A percentile compares a stretch with the other conserved stretches of the same genome.
Evolutionary conservation across 2,888 invertebrate genomes (phyloP).

Genomic region (Megastigmus dorsalis): DNA sequence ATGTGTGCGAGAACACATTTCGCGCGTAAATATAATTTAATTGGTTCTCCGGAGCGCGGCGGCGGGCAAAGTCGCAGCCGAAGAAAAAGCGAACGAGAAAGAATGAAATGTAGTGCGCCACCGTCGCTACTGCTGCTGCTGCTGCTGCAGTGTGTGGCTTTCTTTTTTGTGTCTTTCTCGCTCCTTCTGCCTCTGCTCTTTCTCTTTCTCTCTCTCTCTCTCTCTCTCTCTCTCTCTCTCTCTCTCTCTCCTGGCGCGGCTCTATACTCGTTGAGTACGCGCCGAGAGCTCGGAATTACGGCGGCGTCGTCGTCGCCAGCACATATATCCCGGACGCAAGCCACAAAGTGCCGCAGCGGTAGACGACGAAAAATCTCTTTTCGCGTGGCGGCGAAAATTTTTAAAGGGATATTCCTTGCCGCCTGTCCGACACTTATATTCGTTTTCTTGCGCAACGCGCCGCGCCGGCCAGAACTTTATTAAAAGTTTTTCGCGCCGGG

Average conservation of each 20-base stretch:
- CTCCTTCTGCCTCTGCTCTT: too few relatives aligned
- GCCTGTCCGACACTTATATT: constrained; percentile 34
- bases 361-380: constrained; percentile 60
- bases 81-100: constrained; percentile 36
- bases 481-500: constrained; percentile 64
- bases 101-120: constrained; percentile 30
- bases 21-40: constrained; percentile 63
- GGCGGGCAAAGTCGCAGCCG: constrained; percentile 49
- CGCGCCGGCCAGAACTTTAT: too few relatives aligned
- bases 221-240: too few relatives aligned
- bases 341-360: constrained; percentile 19
- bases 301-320: constrained; percentile 6
- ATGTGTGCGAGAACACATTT: constrained; percentile 28
- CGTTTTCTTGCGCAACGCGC: constrained; percentile 42
- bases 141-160: too few relatives aligned
- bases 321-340: constrained; percentile 7
- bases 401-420: constrained; percentile 58
- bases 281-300: constrained; percentile 1
- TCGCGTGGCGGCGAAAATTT: constrained; percentile 58
- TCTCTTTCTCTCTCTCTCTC: too few relatives aligned
- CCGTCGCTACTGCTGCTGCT: too few relatives aligned
- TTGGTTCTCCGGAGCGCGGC: constrained; percentile 60
- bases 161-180: too few relatives aligned
- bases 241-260: neutral
- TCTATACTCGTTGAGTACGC: too few relatives aligned